Evolutionary conservation across 2,888 invertebrate genomes (phyloP).

Genomic region (Microplitis deprimator): DNA sequence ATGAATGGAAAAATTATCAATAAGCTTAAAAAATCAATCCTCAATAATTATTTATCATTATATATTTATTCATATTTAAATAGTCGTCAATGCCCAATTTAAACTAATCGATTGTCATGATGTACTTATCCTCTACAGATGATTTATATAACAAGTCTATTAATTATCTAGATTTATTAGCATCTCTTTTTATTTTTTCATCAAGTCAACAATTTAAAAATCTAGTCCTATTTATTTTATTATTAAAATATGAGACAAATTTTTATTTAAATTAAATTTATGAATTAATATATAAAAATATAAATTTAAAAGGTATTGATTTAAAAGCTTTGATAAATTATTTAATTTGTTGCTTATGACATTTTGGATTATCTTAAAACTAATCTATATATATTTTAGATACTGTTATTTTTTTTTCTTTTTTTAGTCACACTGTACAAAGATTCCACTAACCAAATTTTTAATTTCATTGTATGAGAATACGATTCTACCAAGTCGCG

Average conservation of each 20-base stretch:
- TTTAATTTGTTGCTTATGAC: conserved; percentile 13
- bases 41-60: not conserved
- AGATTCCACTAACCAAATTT: conserved; percentile 56
- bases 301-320: not conserved
- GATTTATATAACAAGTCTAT: not conserved
- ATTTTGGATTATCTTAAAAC: conserved; percentile 2
- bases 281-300: not conserved
- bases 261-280: not conserved
- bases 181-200: not conserved
- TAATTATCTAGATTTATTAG: not conserved
- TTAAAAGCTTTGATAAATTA: not conserved
- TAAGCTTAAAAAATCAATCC: not conserved
- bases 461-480: conserved; percentile 56
- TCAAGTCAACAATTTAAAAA: not conserved
- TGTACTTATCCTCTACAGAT: not conserved
- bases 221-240: not conserved
- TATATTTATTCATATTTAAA: conserved; percentile 3
- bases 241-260: not conserved
- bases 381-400: not conserved
- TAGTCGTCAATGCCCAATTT: not conserved
- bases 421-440: conserved; percentile 60
- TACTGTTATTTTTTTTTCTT: conserved; percentile 15
- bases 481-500: conserved; percentile 54
- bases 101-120: not conserved
- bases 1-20: not conserved